Evolutionary conservation across 2,797 vertebrate genomes (phyloP), one percentile per base, ranked within the genome.

Genomic region (Epinephelus malabaricus): DNA sequence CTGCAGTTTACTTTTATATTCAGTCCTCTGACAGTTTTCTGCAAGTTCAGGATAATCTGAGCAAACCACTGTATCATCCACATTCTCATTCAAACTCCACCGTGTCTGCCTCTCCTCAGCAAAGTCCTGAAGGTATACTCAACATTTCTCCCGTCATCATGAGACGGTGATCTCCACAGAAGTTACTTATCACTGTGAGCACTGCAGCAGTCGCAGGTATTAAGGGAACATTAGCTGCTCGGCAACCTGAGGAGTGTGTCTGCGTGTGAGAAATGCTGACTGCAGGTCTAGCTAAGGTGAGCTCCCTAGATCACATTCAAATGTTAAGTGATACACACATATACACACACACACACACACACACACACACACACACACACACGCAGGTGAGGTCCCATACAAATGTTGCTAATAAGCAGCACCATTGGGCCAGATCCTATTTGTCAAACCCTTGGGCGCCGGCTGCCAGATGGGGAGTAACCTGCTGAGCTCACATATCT

Each of bases 401-500:
- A 91, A 94, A 93, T 91, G 86, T 83, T 88, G 79, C 87, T 93
- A 92, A 93, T 92, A 93, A 91, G 91, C 85, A 89, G 87, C 90
- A 81, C 87, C 78, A 78, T 73, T 84, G 89, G 89, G 86, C 88
- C 79, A 82, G 67, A 92, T 93, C 88, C 88, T 87, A 93, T 94
- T 94, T 92, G 91, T 94, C 89, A 92, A 91, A 89, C 88, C 91
- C 89, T 62, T 25, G 79, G 89, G 91, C 54, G 58, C 79, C 9
- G 23, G 30, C n/a, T 5, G 47, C 76, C 73, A 92, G 86, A 90
- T 76, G 21, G 77, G 56, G 67, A 84, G 75, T 47, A 85, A 89
- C 89, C 89, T 92, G 93, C 93, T 93, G 92, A 92, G 89, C 88
- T 74, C 79, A 88, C 90, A 88, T 51, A 90, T 85, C 77, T 76